Evolutionary conservation across 2,797 vertebrate genomes (phyloP).

Genomic region (Ispidina lecontei): DNA sequence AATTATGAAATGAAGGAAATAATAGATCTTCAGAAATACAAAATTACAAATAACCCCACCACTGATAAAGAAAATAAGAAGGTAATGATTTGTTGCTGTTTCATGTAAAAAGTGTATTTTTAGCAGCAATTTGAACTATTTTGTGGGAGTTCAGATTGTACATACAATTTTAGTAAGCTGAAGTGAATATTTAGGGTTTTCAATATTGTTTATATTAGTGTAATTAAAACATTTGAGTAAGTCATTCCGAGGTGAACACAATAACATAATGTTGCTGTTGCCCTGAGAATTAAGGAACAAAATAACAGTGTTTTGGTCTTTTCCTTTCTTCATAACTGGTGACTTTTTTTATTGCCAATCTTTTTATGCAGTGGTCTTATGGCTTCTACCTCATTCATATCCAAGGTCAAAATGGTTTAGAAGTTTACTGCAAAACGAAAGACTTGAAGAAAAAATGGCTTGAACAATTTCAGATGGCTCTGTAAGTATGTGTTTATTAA

Average conservation of each 20-base stretch:
- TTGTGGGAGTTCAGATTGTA: not conserved
- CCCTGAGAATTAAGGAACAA: not conserved
- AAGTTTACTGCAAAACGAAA: conserved; percentile 99
- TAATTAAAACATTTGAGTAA: not conserved
- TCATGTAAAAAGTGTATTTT: not conserved
- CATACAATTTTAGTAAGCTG: not conserved
- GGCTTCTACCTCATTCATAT: conserved; percentile 98
- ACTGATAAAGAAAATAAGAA: conserved; percentile 97
- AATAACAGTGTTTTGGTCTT: not conserved
- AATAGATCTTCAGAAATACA: conserved; percentile 95
- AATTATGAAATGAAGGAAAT: conserved; percentile 98
- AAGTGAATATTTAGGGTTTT: not conserved
- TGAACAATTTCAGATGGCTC: conserved; percentile 98
- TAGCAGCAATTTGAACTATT: not conserved
- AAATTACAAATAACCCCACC: conserved; percentile 95
- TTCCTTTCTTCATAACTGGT: not conserved
- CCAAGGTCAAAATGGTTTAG: conserved; percentile 95
- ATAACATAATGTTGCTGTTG: not conserved
- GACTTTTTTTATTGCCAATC: conserved; percentile 48
- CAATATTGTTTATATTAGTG: not conserved
- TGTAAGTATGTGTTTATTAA: conserved; percentile 85
- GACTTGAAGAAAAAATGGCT: conserved; percentile 99
- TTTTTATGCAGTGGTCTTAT: conserved; percentile 90
- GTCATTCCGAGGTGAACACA: not conserved
- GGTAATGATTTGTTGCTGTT: conserved; percentile 74